Percentiles rank a stretch among this genome's conserved stretches.
These are phyloP conservation scores for Quadroppia sp. DNA, from an alignment of 2,888 invertebrate genomes.

Conservation along the genomic window DNA sequence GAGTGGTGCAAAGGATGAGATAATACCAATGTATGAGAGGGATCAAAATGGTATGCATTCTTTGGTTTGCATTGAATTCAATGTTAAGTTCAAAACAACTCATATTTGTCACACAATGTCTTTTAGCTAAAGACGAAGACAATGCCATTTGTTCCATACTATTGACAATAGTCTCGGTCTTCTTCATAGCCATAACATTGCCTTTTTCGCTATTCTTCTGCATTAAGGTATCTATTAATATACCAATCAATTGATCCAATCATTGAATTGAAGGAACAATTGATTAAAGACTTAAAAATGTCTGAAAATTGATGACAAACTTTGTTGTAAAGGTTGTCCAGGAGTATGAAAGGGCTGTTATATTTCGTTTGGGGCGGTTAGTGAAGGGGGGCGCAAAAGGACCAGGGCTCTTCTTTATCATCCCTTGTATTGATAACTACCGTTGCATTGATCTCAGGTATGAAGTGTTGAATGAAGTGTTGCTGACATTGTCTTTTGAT, in stretches of 20 bases:
- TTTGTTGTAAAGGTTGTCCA: constrained; percentile 58
- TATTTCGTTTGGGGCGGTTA: constrained; percentile 79
- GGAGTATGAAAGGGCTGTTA: constrained; percentile 86
- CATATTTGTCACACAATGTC: neutral
- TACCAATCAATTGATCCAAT: no score
- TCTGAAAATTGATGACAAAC: no score
- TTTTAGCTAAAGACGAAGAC: constrained; percentile 51
- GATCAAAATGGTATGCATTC: neutral
- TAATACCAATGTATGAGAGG: constrained; percentile 20
- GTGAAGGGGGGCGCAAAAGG: constrained; percentile 88
- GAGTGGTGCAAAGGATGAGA: constrained; percentile 8
- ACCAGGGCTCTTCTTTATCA: constrained; percentile 90
- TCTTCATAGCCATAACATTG: constrained; percentile 70
- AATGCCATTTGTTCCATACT: constrained; percentile 69
- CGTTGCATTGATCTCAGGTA: constrained; percentile 54
- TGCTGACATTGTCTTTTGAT: constrained; percentile 73
- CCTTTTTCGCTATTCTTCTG: constrained; percentile 78
- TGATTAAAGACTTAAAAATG: no score
- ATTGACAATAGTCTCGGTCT: constrained; percentile 66
- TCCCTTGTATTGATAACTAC: constrained; percentile 93
- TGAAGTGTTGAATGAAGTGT: neutral
- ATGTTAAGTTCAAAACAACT: neutral
- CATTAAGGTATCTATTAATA: constrained; percentile 64
- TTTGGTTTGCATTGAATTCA: neutral
- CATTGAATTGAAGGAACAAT: no score